Evolutionary conservation across 2,113 vertebrate genomes (phyloP).

Genomic region (Protobothrops flavoviridis): DNA sequence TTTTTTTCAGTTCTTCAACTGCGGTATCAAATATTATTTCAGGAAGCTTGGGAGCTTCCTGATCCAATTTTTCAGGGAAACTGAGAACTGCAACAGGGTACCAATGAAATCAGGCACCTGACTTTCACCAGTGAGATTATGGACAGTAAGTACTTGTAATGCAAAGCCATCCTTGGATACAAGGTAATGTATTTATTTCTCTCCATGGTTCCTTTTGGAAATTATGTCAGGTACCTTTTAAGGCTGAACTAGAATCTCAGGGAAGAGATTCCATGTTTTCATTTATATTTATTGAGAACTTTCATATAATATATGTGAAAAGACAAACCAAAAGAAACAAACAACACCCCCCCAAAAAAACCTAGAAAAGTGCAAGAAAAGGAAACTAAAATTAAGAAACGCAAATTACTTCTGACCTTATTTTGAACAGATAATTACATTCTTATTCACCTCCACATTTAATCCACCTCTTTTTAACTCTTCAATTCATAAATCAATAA

Average conservation of each 20-base stretch:
- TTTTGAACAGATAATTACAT: background rate
- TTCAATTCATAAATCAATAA: background rate
- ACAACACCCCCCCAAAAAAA: background rate
- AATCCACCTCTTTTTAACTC: background rate
- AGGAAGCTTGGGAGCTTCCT: background rate
- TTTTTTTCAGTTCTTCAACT: background rate
- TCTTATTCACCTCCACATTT: background rate
- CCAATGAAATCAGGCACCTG: background rate
- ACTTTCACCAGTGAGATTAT: background rate
- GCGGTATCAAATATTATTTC: background rate
- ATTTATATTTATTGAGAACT: background rate
- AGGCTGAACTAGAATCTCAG: background rate
- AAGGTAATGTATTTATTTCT: background rate
- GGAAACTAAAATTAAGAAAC: background rate
- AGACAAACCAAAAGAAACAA: background rate
- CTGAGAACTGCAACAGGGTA: background rate
- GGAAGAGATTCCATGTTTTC: background rate
- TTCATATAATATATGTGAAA: background rate
- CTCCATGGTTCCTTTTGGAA: background rate
- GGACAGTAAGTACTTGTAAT: background rate
- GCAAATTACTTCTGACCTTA: background rate
- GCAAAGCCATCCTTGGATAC: background rate
- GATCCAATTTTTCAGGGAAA: background rate
- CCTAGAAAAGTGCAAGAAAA: background rate
- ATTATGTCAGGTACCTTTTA: background rate